These are phyloP conservation scores for Hepsetus odoe DNA, from an alignment of 2,113 vertebrate species.

Conservation along the genomic window DNA sequence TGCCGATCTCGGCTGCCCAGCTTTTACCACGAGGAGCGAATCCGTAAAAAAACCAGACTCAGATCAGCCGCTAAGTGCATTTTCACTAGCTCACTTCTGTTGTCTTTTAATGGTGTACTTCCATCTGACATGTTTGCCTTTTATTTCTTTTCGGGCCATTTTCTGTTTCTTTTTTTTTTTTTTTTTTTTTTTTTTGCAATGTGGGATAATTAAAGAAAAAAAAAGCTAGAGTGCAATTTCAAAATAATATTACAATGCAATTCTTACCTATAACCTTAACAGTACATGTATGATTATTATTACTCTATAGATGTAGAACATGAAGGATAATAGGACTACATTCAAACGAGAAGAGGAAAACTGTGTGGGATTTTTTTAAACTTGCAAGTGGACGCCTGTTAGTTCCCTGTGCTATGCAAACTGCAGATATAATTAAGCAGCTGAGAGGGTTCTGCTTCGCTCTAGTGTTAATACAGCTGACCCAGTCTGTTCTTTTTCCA, in stretches of 20 bases:
- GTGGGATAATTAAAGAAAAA: constrained; percentile 26
- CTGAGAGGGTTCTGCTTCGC: constrained; percentile 19
- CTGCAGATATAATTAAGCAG: constrained; percentile 39
- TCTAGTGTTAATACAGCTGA: constrained; percentile 43
- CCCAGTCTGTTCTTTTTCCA: constrained; percentile 24
- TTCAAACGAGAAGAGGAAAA: constrained; percentile 23
- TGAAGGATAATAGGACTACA: constrained; percentile 48
- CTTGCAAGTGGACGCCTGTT: constrained; percentile 31
- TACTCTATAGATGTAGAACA: constrained; percentile 46
- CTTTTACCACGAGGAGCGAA: constrained; percentile 18
- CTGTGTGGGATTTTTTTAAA: constrained; percentile 6
- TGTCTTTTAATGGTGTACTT: constrained; percentile 49
- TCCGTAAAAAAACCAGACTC: neutral
- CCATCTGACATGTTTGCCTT: constrained; percentile 42
- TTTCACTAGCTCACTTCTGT: constrained; percentile 26
- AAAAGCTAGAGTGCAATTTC: constrained; percentile 41
- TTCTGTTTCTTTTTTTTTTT: constrained; percentile 18
- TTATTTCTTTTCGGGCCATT: constrained; percentile 24
- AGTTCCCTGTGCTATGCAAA: constrained; percentile 56
- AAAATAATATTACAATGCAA: constrained; percentile 51
- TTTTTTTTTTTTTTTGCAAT: constrained; percentile 38
- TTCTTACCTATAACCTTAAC: constrained; percentile 53
- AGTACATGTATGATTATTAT: constrained; percentile 40
- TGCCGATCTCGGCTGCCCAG: neutral
- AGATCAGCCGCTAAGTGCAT: constrained; percentile 23